phyloP scores from a whole-genome alignment of 2,113 vertebrate species.

The Siniperca chuatsi region DNA sequence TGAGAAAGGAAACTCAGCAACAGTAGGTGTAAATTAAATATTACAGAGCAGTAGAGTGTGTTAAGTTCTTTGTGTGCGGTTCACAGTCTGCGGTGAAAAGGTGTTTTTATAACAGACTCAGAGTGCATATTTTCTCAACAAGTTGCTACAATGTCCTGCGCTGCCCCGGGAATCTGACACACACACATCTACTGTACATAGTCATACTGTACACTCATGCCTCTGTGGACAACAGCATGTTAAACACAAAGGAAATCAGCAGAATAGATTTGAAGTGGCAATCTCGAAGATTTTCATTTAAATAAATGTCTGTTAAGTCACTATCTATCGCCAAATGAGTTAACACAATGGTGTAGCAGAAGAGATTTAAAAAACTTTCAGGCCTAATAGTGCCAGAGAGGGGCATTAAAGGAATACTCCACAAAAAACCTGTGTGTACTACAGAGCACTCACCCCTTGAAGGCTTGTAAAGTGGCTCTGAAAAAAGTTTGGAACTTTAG shows the following conservation, averaged over 20 bases:
- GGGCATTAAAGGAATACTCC: background rate
- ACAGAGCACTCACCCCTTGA: background rate
- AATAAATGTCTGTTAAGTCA: too few relatives aligned
- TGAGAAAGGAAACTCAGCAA: constrained; percentile 28
- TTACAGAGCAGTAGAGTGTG: background rate
- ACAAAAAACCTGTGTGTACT: background rate
- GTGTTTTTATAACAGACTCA: constrained; percentile 72
- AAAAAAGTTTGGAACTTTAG: background rate
- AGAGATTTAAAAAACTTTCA: background rate
- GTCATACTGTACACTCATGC: background rate
- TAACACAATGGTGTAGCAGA: too few relatives aligned
- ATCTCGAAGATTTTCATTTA: too few relatives aligned
- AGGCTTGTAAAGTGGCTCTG: background rate
- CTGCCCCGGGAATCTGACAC: constrained; percentile 57
- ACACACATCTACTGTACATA: constrained; percentile 31
- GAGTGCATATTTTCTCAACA: constrained; percentile 79
- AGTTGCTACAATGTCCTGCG: constrained; percentile 72
- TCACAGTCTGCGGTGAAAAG: constrained; percentile 53
- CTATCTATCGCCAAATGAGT: too few relatives aligned
- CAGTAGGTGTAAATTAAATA: constrained; percentile 12
- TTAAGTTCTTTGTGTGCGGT: background rate
- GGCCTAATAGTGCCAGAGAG: too few relatives aligned
- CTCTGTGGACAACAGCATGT: background rate
- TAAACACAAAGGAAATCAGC: background rate
- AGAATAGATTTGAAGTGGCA: too few relatives aligned